Evolutionary conservation across 1,140 invertebrate genomes (phyloP), one percentile per base, ranked within the genome.

Genomic region (Pogonomyrmex barbatus): DNA sequence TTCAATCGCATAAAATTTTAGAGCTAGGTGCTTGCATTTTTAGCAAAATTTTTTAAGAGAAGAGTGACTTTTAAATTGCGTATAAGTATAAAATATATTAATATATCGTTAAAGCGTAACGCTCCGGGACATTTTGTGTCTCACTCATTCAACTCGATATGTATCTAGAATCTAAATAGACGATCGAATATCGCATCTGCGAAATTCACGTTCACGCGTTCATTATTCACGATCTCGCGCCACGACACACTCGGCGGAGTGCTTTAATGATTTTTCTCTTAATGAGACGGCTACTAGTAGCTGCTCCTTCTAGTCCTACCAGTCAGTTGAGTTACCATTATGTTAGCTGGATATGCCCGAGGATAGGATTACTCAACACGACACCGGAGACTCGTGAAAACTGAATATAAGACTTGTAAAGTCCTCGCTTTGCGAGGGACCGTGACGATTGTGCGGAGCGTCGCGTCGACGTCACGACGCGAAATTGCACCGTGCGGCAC

Each of bases 361-460:
- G 90, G 91, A 93, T 94, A 93, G 91, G 90, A 93, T 93, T 93
- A 93, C 92, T 93, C 91, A 89, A 87, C 24, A 24, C 89, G 93
- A 92, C 92, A 94, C 88, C 92, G 90, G 93, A 93, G 91, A 93
- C 93, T 93, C 91, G 92, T 93, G 92, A 92, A 93, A 94, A 93
- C 92, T 88, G 90, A 93, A 90, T 87, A 91, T 91, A 90, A 93
- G 91, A 86, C 87, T 88, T 92, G 91, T 90, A 92, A 88, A 58
- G 86, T 91, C 85, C 78, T 86, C 90, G 71, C 58, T 58, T 87
- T 71, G 82, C 84, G 88, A 89, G 76, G 83, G 81, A 89, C 84
- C 87, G 88, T 78, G 84, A 89, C 88, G 88, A 89, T 89, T 84
- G 88, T 87, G 75, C 36, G 62, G 10, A 24, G 45, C 58, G 62